Evolutionary conservation across 2,888 invertebrate genomes (phyloP), one percentile per base, ranked within the genome.

Genomic region (Drosophila niveifrons): DNA sequence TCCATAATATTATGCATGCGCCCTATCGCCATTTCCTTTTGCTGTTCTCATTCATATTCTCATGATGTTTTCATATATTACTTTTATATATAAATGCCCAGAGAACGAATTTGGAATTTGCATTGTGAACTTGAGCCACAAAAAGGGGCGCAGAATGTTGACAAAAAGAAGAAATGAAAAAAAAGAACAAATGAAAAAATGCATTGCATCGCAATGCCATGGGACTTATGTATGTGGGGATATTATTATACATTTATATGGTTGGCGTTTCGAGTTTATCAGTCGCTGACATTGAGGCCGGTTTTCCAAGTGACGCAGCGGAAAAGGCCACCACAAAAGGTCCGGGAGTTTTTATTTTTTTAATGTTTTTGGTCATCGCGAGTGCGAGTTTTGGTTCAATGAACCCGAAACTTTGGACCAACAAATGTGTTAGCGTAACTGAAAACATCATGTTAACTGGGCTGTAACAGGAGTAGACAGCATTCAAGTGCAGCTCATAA

Each of bases 311-410:
- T 78, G 78, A 78, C 78, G 81, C 81, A 67, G 66, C 80, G 63
- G 48, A 64, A 75, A 74, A 66, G 64, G 51, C 67, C 48, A 46
- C 55, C 48, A 46, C 55, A 61, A 46, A 73, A 73, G 74, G 77
- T 41, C 47, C 43, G 51, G 44, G 57, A 50, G 17, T 56, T 71
- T 67, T 23, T 31, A 51, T 15, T 13, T 41, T 34, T 67, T 13
- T 46, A 48, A 67, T 72, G 73, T 82, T 88, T 88, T 82, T 82
- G 83, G 87, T 66, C 89, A 88, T 65, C 73, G 64, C 53, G 63
- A 59, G 66, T 50, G 66, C 65, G 34, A 36, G 53, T 17, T 61
- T 23, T 59, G 57, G 82, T 86, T 78, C 77, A 76, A 67, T 55
- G 87, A 88, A 86, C 82, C 58, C 39, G 51, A 69, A 66, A 67